Base-by-base conservation (phyloP, 2,888 invertebrate genomes). In the Epicampocera succincta region DNA sequence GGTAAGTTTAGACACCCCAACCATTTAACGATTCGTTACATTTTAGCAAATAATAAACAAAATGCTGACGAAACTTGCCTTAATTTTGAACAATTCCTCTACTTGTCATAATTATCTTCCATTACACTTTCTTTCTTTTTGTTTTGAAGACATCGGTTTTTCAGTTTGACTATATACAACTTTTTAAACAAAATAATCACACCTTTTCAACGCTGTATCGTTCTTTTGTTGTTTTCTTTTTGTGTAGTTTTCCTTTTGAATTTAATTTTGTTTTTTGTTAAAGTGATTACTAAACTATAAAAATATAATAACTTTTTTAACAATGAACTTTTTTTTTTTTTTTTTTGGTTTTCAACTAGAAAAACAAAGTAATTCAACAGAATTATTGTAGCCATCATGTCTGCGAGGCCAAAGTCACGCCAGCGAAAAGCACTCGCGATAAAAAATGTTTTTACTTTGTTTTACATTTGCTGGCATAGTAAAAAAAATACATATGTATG, bases 361-460 rank as follows among this genome's bases (percentile, higher is more conserved):
- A 60, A 75, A 66, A 29, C 19, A 58, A 79, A 68, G 44, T 25
- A 63, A 46, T 38, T 65, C 56, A 73, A 73, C 42, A 61, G 56
- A 84, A 84, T 84, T 83, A 33, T 84, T 75, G 85, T 83, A 85
- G 86, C 85, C 87, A 85, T 83, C 74, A 84, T 85, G 88, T 87
- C 86, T 88, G 81, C 76, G 38, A 73, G 76, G 83, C 77, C 82
- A 68, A 60, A 78, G 83, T 83, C 83, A 81, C 83, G 81, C 77
- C 77, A 82, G 77, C 77, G 25, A 60, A 58, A 77, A 58, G 38
- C 17, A 25, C 9, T n/a, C 12, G 40, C 54, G 33, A 56, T 48
- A 46, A 46, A 46, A 13, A 44, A 29, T 15, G 2, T 29, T 17
- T 13, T 12, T 12, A n/a, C 40, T 33, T 46, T 9, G n/a, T n/a